Percentiles rank a stretch among this genome's conserved stretches.
Evolutionary conservation across 2,113 vertebrate genomes (phyloP).

Genomic region (Lamprotornis superbus): DNA sequence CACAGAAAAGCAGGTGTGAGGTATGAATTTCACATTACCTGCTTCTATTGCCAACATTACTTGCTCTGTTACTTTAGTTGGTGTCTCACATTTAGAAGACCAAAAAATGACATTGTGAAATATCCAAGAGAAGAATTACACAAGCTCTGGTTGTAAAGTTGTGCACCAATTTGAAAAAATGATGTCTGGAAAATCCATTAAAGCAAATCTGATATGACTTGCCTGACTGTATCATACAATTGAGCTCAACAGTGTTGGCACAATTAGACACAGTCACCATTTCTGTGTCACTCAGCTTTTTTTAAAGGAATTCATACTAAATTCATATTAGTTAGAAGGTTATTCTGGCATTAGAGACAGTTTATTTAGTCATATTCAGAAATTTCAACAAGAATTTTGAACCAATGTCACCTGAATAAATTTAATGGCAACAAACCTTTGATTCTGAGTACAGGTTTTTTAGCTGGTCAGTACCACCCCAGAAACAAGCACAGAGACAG

Average conservation of each 20-base stretch:
- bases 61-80: background rate
- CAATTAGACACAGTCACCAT: background rate
- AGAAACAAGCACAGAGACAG: background rate
- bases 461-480: background rate
- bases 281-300: background rate
- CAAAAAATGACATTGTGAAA: background rate
- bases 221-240: background rate
- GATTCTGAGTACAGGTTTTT: background rate
- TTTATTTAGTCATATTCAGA: background rate
- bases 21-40: slow-evolving; percentile 55
- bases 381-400: background rate
- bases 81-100: background rate
- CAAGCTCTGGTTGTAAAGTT: background rate
- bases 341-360: background rate
- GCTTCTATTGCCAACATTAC: slow-evolving; percentile 24
- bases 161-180: background rate
- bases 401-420: background rate
- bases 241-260: background rate
- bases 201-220: slow-evolving; percentile 1
- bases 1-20: slow-evolving; percentile 31
- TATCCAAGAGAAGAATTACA: background rate
- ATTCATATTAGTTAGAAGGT: background rate
- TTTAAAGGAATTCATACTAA: background rate
- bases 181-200: slow-evolving; percentile 15
- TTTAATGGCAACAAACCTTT: background rate